Conservation (phyloP, 2,113 vertebrate genomes). For the Ictalurus punctatus region DNA sequence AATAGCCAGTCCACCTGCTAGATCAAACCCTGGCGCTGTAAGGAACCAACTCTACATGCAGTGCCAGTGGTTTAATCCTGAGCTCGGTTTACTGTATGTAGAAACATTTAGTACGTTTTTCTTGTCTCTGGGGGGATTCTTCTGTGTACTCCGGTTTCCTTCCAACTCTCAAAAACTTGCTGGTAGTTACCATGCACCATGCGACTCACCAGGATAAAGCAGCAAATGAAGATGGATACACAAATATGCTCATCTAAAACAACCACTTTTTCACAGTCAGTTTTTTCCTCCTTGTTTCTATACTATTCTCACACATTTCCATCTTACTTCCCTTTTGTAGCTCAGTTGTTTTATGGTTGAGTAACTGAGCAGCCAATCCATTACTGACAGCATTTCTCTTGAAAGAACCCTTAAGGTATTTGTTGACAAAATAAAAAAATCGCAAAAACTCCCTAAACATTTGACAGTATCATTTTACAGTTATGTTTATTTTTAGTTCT, state of each 20-base stretch:
- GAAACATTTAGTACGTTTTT: not conserved
- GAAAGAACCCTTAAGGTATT: not conserved
- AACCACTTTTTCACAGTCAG: not conserved
- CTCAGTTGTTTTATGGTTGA: not conserved
- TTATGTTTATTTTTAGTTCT: not conserved
- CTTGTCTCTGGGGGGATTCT: not conserved
- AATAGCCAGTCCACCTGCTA: not conserved
- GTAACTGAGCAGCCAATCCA: not conserved
- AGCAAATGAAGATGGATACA: not conserved
- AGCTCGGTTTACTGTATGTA: slow-evolving; percentile 12
- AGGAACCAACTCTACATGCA: not conserved
- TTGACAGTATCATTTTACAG: not conserved
- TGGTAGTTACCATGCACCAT: not conserved
- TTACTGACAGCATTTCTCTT: not conserved
- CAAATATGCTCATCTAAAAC: not conserved
- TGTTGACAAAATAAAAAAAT: not conserved
- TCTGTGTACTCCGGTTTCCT: not conserved
- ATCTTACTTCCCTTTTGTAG: not conserved
- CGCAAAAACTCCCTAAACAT: not conserved
- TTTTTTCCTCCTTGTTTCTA: not conserved
- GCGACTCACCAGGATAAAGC: not conserved
- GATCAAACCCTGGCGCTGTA: not conserved
- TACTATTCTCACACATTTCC: not conserved
- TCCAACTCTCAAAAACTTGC: not conserved
- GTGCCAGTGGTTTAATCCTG: not conserved